A percentile compares a stretch with the other conserved stretches of the same genome.
These are phyloP conservation scores for Aphyosemion australe DNA, from an alignment of 2,113 vertebrate genomes.

Conservation along the genomic window DNA sequence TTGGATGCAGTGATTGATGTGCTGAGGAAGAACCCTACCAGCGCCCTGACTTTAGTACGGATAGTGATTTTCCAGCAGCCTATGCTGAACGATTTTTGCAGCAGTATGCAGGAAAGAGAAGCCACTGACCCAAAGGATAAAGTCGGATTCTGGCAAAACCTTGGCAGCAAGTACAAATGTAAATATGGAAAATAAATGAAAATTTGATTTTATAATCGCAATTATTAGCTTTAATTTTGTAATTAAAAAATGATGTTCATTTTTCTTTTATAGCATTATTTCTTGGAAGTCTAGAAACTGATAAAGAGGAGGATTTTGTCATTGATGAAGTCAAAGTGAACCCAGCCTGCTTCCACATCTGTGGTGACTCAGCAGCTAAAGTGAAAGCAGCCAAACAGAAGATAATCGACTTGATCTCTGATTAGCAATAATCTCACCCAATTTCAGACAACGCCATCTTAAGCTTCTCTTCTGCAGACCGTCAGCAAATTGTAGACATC, in stretches of 20 bases:
- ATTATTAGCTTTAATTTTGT: too few species aligned
- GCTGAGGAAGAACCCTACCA: slow-evolving; percentile 37
- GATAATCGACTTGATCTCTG: slow-evolving; percentile 72
- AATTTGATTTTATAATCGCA: background rate
- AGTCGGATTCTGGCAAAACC: background rate
- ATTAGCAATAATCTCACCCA: slow-evolving; percentile 50
- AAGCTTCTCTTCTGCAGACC: slow-evolving; percentile 68
- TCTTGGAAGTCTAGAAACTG: background rate
- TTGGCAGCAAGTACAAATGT: slow-evolving; percentile 52
- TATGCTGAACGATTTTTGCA: slow-evolving; percentile 72
- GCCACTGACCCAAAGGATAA: slow-evolving; percentile 16
- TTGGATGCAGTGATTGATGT: slow-evolving; percentile 71
- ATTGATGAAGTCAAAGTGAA: slow-evolving; percentile 62
- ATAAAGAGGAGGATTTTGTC: slow-evolving; percentile 34
- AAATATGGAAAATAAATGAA: background rate
- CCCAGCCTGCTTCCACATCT: slow-evolving; percentile 82
- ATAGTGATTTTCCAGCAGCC: slow-evolving; percentile 72
- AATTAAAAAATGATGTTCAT: background rate
- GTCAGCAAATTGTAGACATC: slow-evolving; percentile 70
- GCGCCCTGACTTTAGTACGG: slow-evolving; percentile 56
- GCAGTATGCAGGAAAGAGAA: slow-evolving; percentile 66
- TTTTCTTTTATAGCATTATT: slow-evolving; percentile 30
- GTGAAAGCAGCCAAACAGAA: slow-evolving; percentile 71
- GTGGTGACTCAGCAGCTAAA: slow-evolving; percentile 68
- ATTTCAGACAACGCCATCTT: slow-evolving; percentile 74